phyloP scores from a whole-genome alignment of 2,113 vertebrate genomes.

The sheep (Ovis aries) region DNA sequence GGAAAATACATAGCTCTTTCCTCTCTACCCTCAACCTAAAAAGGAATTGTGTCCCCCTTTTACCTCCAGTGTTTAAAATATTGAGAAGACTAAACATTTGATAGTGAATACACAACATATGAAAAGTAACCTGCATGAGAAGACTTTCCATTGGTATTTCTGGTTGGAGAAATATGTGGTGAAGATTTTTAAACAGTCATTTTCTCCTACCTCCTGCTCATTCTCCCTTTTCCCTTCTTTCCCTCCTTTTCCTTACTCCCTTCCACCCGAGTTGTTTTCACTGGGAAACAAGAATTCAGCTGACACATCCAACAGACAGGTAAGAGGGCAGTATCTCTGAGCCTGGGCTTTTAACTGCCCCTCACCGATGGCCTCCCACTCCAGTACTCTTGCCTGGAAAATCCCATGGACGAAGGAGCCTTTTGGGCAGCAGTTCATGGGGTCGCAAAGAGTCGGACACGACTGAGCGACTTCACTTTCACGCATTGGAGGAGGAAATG shows the following conservation, averaged over 20 bases:
- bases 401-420: too few species aligned
- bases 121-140: not conserved
- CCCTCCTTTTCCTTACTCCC: not conserved
- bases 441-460: fast-evolving
- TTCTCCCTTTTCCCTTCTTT: too few species aligned
- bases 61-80: not conserved
- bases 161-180: not conserved
- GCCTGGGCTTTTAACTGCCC: not conserved
- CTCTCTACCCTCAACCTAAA: not conserved
- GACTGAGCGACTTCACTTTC: too few species aligned
- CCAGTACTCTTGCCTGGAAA: too few species aligned
- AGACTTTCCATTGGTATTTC: not conserved
- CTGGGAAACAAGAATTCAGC: not conserved
- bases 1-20: not conserved
- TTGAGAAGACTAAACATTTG: not conserved
- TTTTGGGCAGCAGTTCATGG: too few species aligned
- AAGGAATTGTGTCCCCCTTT: not conserved
- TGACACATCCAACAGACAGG: not conserved
- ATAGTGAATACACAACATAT: not conserved
- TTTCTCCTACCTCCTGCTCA: not conserved
- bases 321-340: not conserved
- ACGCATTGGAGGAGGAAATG: too few species aligned
- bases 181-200: not conserved
- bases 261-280: not conserved
- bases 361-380: not conserved